These are phyloP conservation scores for Ormyrus thymus DNA, from an alignment of 2,888 invertebrate genomes.

Conservation along the genomic window DNA sequence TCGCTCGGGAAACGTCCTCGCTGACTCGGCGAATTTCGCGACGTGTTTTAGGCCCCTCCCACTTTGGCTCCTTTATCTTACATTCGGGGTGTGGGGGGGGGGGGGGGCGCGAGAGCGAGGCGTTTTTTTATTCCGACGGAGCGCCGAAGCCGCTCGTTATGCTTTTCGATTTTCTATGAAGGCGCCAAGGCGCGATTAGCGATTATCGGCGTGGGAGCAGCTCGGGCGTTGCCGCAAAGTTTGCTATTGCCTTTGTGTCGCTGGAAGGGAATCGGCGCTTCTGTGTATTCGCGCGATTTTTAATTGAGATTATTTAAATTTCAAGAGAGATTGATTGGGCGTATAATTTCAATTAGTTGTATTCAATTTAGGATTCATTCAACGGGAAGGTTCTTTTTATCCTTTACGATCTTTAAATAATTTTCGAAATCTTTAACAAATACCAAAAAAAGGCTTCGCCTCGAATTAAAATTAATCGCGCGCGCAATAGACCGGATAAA, in stretches of 20 bases:
- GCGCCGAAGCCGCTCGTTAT: conserved; percentile 16
- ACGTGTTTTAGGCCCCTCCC: conserved; percentile 18
- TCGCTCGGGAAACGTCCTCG: conserved; percentile 28
- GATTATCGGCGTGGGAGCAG: not conserved
- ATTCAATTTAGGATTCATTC: no score
- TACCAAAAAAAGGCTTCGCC: not conserved
- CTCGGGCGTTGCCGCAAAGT: conserved; percentile 8
- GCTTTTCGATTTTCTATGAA: not conserved
- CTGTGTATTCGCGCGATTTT: no score
- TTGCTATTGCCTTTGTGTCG: no score
- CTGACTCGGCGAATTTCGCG: conserved; percentile 44
- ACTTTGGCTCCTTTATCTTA: conserved; percentile 16
- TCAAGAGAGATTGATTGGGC: not conserved
- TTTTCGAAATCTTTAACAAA: not conserved
- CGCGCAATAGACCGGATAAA: no score
- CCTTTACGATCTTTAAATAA: no score
- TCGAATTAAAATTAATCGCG: no score
- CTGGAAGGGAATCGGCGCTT: no score
- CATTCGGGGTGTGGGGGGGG: not conserved
- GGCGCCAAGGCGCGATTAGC: conserved; percentile 6
- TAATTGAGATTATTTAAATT: not conserved
- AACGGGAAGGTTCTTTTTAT: not conserved
- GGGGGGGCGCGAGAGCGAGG: not conserved
- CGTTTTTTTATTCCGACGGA: conserved; percentile 30
- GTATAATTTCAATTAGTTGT: not conserved